Evolutionary conservation across 2,888 invertebrate species (phyloP).

Genomic region (Amphipyra berbera): DNA sequence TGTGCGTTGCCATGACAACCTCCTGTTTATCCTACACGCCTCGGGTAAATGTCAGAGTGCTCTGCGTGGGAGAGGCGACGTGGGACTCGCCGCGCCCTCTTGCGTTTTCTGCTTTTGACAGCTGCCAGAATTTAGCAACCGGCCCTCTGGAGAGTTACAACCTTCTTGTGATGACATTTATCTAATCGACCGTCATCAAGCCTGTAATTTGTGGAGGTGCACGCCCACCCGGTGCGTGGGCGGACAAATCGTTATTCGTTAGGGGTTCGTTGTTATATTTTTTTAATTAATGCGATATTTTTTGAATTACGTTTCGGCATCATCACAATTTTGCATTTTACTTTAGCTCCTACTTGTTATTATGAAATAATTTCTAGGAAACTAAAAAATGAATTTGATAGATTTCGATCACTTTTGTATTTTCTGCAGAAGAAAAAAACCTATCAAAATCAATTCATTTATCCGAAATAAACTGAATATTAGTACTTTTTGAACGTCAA

Average conservation of each 20-base stretch:
- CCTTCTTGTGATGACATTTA: conserved; percentile 43
- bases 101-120: conserved; percentile 37
- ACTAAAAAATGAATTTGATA: too few species aligned
- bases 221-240: conserved; percentile 36
- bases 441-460: too few species aligned
- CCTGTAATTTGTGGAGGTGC: conserved; percentile 32
- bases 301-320: too few species aligned
- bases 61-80: conserved; percentile 57
- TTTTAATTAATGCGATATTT: conserved; percentile 20
- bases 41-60: conserved; percentile 76
- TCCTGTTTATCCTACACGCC: conserved; percentile 74
- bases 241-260: conserved; percentile 29
- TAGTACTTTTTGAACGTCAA: too few species aligned
- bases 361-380: too few species aligned
- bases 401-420: too few species aligned
- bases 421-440: too few species aligned
- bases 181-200: conserved; percentile 34
- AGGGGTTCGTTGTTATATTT: conserved; percentile 29
- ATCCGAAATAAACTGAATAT: too few species aligned
- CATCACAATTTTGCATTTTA: too few species aligned
- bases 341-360: too few species aligned
- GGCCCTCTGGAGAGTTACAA: conserved; percentile 24
- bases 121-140: conserved; percentile 33
- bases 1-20: conserved; percentile 76
- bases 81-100: conserved; percentile 50